A percentile compares a stretch with the other conserved stretches of the same genome.
phyloP scores from a whole-genome alignment of 2,888 invertebrate species.

The Calliphora vomitoria region DNA sequence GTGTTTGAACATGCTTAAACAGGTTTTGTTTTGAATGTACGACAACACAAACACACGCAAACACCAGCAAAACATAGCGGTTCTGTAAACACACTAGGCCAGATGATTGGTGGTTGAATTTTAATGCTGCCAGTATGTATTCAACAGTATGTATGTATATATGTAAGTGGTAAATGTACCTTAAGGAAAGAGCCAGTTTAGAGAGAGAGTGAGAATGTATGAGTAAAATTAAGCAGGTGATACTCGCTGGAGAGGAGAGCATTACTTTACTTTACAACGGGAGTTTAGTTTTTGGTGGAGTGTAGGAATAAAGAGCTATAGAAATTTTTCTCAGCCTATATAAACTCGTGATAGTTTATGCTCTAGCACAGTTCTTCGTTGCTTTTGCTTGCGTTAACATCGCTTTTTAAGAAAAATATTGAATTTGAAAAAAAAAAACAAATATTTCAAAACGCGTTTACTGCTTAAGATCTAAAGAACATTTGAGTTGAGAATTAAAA shows the following conservation, averaged over 20 bases:
- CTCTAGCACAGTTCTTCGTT: conserved; percentile 80
- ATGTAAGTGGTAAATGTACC: not conserved
- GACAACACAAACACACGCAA: conserved; percentile 36
- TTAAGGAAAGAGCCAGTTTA: conserved; percentile 34
- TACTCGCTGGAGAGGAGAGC: conserved; percentile 58
- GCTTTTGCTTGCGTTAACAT: conserved; percentile 78
- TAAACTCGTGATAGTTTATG: conserved; percentile 76
- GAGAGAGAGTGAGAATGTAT: not conserved
- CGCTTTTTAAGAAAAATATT: conserved; percentile 42
- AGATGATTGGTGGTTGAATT: conserved; percentile 74
- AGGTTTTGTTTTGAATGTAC: conserved; percentile 67
- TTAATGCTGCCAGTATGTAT: conserved; percentile 42
- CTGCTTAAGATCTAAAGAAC: conserved; percentile 47
- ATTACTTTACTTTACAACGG: conserved; percentile 19
- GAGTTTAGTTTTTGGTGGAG: conserved; percentile 46
- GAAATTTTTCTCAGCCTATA: conserved; percentile 76
- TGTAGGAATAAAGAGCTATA: conserved; percentile 55
- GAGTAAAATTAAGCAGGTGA: conserved; percentile 66
- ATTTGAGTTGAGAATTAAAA: conserved; percentile 23
- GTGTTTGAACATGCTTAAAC: conserved; percentile 69
- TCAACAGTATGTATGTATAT: not conserved
- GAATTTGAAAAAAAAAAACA: conserved; percentile 4
- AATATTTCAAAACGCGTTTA: conserved; percentile 52
- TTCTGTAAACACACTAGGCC: conserved; percentile 64
- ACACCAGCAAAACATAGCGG: conserved; percentile 69